phyloP scores from a whole-genome alignment of 2,888 invertebrate species.

The Nomada ruficornis region DNA sequence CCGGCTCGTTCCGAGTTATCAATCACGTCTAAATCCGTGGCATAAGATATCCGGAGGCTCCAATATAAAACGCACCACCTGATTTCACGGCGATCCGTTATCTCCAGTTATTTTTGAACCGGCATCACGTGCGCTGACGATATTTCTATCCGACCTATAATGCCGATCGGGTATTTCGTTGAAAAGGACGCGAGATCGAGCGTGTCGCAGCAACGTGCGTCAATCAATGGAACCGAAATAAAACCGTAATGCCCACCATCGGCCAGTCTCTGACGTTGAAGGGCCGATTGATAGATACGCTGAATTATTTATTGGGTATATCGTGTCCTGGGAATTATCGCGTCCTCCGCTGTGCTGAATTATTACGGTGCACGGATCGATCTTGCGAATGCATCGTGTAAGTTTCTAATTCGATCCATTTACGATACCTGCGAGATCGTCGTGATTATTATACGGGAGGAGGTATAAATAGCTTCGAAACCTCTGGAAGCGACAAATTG shows the following conservation, averaged over 20 bases:
- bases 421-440: neutral
- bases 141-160: conserved; percentile 57
- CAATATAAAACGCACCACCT: conserved; percentile 32
- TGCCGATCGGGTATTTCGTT: conserved; percentile 61
- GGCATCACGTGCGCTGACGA: conserved; percentile 44
- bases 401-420: conserved; percentile 8
- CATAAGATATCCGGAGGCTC: conserved; percentile 6
- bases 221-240: conserved; percentile 50
- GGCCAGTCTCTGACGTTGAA: conserved; percentile 21
- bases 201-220: conserved; percentile 41
- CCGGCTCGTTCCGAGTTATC: conserved; percentile 38
- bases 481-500: too few relatives aligned
- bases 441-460: neutral
- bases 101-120: conserved; percentile 49
- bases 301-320: conserved; percentile 44
- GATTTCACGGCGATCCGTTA: conserved; percentile 29
- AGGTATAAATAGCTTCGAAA: too few relatives aligned
- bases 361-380: neutral
- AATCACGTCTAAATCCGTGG: conserved; percentile 41
- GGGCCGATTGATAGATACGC: conserved; percentile 34
- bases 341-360: neutral
- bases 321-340: conserved; percentile 3
- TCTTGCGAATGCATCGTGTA: neutral
- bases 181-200: conserved; percentile 48
- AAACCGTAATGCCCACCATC: conserved; percentile 39